A percentile compares a stretch with the other conserved stretches of the same genome.
These are phyloP conservation scores for Megaleporinus macrocephalus DNA, from an alignment of 2,113 vertebrate species.

Conservation along the genomic window DNA sequence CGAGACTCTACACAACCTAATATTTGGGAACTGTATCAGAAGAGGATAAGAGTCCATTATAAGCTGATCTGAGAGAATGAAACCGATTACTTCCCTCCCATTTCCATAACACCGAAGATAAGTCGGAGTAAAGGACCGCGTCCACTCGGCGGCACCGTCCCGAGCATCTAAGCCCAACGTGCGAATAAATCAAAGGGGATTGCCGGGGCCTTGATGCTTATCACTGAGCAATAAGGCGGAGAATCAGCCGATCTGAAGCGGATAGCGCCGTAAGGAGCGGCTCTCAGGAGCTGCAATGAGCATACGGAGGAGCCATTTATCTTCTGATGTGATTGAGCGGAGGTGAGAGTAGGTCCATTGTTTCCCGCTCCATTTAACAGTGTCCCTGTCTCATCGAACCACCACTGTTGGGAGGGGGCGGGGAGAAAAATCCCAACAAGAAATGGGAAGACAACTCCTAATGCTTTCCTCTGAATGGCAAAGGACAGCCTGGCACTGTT, in stretches of 20 bases:
- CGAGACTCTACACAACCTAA: slow-evolving; percentile 6
- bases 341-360: slow-evolving; percentile 6
- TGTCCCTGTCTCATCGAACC: neutral
- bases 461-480: neutral
- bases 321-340: slow-evolving; percentile 24
- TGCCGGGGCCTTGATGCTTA: slow-evolving; percentile 31
- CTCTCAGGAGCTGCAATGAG: neutral
- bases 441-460: neutral
- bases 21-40: slow-evolving; percentile 26
- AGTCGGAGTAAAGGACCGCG: slow-evolving; percentile 1
- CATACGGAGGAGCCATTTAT: slow-evolving; percentile 17
- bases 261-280: slow-evolving; percentile 22
- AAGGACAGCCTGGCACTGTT: neutral
- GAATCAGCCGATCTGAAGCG: slow-evolving; percentile 30
- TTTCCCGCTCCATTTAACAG: slow-evolving; percentile 34
- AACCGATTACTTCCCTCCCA: slow-evolving; percentile 4
- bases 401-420: neutral
- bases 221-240: slow-evolving; percentile 30
- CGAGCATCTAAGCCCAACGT: slow-evolving; percentile 28
- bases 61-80: slow-evolving; percentile 5
- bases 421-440: neutral
- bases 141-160: neutral
- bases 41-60: slow-evolving; percentile 26
- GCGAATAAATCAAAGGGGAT: slow-evolving; percentile 39
- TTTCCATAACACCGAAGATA: slow-evolving; percentile 32